phyloP scores from a whole-genome alignment of 2,113 vertebrate genomes.

The Talpa occidentalis region DNA sequence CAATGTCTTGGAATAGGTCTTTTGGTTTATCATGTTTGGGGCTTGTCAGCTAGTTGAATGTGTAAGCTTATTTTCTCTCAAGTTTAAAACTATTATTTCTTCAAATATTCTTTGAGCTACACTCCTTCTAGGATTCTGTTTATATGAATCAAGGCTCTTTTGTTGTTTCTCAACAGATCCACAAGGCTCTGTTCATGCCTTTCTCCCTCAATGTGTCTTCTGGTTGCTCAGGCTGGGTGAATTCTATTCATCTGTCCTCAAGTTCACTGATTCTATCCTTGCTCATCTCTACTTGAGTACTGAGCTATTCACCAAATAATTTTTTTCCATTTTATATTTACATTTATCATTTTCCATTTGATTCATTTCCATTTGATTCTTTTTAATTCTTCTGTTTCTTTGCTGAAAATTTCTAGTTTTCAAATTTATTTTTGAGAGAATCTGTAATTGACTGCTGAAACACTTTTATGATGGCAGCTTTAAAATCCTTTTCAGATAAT shows the following conservation, averaged over 20 bases:
- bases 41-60: no score
- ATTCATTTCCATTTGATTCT: neutral
- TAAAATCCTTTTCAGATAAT: no score
- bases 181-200: neutral
- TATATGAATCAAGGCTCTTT: neutral
- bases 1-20: neutral
- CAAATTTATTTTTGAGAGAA: conserved; percentile 26
- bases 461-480: no score
- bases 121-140: neutral
- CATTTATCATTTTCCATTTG: no score
- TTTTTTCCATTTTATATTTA: neutral
- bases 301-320: neutral
- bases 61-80: neutral
- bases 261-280: neutral
- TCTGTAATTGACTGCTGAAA: neutral
- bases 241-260: neutral
- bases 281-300: neutral
- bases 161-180: neutral
- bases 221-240: neutral
- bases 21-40: neutral
- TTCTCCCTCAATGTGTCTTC: no score
- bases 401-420: conserved; percentile 17
- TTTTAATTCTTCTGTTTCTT: neutral
- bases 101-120: neutral
- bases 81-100: conserved; percentile 14